Evolutionary conservation across 2,888 invertebrate genomes (phyloP).

Genomic region (Eupsilia transversa): DNA sequence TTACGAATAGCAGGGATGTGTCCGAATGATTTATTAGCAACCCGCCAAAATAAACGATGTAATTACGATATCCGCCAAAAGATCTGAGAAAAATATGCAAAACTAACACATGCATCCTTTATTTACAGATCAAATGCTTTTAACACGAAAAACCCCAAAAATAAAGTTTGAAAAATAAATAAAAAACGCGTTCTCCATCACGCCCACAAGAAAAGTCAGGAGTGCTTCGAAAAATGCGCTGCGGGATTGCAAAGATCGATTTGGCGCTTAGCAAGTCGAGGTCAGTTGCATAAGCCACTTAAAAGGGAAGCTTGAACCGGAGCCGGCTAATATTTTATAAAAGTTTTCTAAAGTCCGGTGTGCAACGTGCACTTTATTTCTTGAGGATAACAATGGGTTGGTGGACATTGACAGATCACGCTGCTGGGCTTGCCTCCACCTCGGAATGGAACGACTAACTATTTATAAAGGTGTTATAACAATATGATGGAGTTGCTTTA

Average conservation of each 20-base stretch:
- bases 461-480: conserved; percentile 62
- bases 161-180: conserved; percentile 58
- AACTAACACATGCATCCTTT: conserved; percentile 31
- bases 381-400: conserved; percentile 82
- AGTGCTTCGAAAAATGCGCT: conserved; percentile 65
- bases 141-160: conserved; percentile 27
- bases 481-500: conserved; percentile 57
- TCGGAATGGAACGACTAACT: conserved; percentile 47
- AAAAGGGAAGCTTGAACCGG: conserved; percentile 63
- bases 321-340: conserved; percentile 79
- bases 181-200: conserved; percentile 49
- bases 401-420: conserved; percentile 84
- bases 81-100: conserved; percentile 57
- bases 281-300: conserved; percentile 70
- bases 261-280: conserved; percentile 67
- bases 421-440: conserved; percentile 52
- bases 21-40: conserved; percentile 51
- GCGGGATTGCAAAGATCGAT: conserved; percentile 68
- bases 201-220: conserved; percentile 56
- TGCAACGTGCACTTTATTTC: conserved; percentile 81
- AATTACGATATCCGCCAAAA: conserved; percentile 60
- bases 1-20: conserved; percentile 14
- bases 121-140: conserved; percentile 44
- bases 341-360: conserved; percentile 76
- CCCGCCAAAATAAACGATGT: conserved; percentile 48